Evolutionary conservation across 2,113 vertebrate genomes (phyloP).

Genomic region (Progne subis): DNA sequence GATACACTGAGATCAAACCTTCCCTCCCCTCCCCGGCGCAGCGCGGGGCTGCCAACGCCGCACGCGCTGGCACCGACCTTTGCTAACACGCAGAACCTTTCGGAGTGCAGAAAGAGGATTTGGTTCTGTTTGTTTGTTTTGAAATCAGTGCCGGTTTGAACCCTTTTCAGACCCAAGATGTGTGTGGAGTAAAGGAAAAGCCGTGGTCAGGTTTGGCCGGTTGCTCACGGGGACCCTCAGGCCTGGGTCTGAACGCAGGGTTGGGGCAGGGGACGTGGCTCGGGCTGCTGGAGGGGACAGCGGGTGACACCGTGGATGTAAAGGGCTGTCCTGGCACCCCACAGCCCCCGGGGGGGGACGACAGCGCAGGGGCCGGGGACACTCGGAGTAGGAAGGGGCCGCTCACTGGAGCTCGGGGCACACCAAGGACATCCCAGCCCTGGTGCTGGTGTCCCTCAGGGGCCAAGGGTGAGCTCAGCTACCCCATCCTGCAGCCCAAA

Average conservation of each 20-base stretch:
- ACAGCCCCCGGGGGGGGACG: neutral
- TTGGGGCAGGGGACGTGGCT: neutral
- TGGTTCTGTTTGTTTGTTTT: too few relatives aligned
- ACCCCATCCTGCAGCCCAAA: neutral
- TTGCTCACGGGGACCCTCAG: neutral
- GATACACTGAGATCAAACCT: conserved; percentile 76
- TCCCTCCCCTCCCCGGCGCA: conserved; percentile 59
- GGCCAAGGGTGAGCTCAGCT: neutral
- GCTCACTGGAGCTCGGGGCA: neutral
- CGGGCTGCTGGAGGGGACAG: neutral
- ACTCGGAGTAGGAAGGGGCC: neutral
- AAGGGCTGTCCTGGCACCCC: neutral
- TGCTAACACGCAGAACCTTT: neutral
- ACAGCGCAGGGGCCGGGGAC: neutral
- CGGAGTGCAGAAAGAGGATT: conserved; percentile 8
- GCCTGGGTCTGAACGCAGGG: neutral
- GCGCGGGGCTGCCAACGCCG: conserved; percentile 65
- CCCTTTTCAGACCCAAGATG: conserved; percentile 64
- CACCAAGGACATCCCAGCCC: fast-evolving
- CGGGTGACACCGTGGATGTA: fast-evolving
- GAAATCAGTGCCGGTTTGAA: neutral
- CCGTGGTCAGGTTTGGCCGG: neutral
- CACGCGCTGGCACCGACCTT: conserved; percentile 8
- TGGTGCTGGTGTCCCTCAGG: neutral
- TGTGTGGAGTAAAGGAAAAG: conserved; percentile 25